Conservation (phyloP, 1,140 invertebrate genomes). For the Lucilia sericata region DNA sequence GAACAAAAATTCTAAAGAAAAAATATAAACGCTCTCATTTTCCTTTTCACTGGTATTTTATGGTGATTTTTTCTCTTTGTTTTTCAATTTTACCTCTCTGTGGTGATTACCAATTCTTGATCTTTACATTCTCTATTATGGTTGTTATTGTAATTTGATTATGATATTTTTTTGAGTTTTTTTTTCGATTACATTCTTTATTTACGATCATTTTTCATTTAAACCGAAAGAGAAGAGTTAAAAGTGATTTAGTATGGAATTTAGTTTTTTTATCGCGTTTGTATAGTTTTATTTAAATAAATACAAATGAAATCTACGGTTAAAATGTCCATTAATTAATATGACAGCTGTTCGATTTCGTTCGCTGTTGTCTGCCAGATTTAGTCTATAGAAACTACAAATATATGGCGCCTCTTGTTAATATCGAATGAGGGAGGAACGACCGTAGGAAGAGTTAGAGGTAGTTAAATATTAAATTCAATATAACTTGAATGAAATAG, state of each 20-base stretch:
- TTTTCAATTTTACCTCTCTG: too few species aligned
- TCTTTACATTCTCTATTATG: too few species aligned
- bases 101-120: too few species aligned
- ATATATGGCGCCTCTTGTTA: neutral
- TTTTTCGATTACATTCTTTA: neutral
- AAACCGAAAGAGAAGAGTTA: too few species aligned
- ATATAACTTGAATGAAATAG: neutral
- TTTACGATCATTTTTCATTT: neutral
- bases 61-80: neutral
- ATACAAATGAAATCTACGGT: neutral
- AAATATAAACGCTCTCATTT: constrained; percentile 22
- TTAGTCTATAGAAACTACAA: neutral
- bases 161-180: neutral
- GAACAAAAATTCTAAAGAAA: too few species aligned
- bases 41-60: neutral
- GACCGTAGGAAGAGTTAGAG: neutral
- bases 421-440: neutral
- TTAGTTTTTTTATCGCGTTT: neutral
- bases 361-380: neutral
- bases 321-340: constrained; percentile 16
- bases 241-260: neutral
- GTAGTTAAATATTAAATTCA: neutral
- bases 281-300: neutral
- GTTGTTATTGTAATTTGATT: too few species aligned
- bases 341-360: neutral